phyloP scores from a whole-genome alignment of 1,140 invertebrate genomes.

The Sminthurides bifidus region DNA sequence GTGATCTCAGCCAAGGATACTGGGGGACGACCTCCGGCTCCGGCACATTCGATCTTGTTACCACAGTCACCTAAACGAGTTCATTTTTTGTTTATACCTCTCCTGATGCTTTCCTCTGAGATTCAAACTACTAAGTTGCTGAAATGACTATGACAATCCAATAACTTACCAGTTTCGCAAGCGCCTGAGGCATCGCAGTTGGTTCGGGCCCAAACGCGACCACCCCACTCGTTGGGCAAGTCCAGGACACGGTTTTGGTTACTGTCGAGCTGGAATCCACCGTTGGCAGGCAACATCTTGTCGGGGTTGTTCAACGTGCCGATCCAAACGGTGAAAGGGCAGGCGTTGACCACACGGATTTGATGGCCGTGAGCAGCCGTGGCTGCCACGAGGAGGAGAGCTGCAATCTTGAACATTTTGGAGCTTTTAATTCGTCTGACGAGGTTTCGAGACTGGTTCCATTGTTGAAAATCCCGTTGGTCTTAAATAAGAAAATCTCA shows the following conservation, averaged over 20 bases:
- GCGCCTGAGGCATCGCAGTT: not conserved
- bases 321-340: not conserved
- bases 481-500: too few species aligned
- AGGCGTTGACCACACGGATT: not conserved
- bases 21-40: constrained; percentile 39
- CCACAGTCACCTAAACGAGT: constrained; percentile 36
- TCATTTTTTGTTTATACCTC: too few species aligned
- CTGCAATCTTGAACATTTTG: not conserved
- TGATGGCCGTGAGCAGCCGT: not conserved
- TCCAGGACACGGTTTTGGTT: too few species aligned
- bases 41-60: constrained; percentile 36
- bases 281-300: not conserved
- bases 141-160: not conserved
- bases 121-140: too few species aligned
- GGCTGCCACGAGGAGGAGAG: not conserved
- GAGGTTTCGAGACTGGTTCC: too few species aligned
- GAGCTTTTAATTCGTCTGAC: too few species aligned
- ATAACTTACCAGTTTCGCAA: not conserved
- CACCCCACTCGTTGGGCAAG: not conserved
- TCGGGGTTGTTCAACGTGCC: not conserved
- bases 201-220: constrained; percentile 2
- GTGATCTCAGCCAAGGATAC: constrained; percentile 40
- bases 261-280: not conserved
- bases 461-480: too few species aligned
- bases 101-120: too few species aligned